Percentiles rank a stretch among this genome's conserved stretches.
phyloP scores from a whole-genome alignment of 1,140 invertebrate species.

The Bombus ignitus region DNA sequence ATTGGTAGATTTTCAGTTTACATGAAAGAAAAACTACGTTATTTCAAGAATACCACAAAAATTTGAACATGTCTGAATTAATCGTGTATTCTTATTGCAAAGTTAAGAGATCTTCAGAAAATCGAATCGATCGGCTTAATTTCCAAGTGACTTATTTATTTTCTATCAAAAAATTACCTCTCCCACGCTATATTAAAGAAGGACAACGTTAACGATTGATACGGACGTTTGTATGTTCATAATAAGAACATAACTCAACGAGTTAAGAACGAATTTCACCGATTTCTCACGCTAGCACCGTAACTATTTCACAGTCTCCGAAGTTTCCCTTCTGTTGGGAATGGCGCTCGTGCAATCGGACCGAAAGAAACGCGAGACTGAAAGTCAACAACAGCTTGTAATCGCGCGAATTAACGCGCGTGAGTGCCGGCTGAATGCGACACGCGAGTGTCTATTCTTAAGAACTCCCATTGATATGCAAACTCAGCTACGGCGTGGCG shows the following conservation, averaged over 20 bases:
- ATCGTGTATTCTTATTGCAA: too few relatives aligned
- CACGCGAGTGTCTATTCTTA: conserved; percentile 52
- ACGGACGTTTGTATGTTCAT: background rate
- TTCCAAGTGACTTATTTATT: too few relatives aligned
- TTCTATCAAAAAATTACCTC: too few relatives aligned
- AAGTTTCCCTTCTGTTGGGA: background rate
- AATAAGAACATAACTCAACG: background rate
- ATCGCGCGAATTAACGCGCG: conserved; percentile 37
- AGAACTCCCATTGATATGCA: conserved; percentile 60
- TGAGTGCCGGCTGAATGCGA: conserved; percentile 19
- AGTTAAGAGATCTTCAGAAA: background rate
- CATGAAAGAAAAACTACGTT: background rate
- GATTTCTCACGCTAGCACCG: background rate
- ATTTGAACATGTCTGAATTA: too few relatives aligned
- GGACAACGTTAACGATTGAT: background rate
- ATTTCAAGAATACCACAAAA: background rate
- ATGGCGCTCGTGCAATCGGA: conserved; percentile 21
- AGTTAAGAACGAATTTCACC: background rate
- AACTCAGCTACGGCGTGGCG: conserved; percentile 27
- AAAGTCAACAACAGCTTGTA: conserved; percentile 43
- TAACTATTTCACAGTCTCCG: background rate
- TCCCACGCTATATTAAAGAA: too few relatives aligned
- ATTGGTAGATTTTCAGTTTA: background rate
- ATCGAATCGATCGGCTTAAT: background rate
- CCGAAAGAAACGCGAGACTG: conserved; percentile 41